These are phyloP conservation scores for Patiria pectinifera DNA, from an alignment of 53 echinoderm and acorn worm genomes.

Conservation along the genomic window DNA sequence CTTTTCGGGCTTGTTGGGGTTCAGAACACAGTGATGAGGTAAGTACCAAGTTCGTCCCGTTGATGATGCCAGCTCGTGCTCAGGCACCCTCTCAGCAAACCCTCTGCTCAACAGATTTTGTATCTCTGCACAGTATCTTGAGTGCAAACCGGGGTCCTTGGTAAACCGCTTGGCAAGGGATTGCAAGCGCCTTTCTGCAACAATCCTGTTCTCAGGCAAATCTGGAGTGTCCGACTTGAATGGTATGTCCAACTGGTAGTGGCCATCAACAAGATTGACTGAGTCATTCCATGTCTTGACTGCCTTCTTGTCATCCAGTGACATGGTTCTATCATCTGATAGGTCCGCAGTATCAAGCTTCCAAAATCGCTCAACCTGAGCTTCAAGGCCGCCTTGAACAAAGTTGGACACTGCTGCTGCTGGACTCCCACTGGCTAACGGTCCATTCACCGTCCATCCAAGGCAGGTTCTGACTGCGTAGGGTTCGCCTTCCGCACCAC, in stretches of 20 bases:
- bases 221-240: slow-evolving; percentile 29
- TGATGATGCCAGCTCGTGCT: not conserved
- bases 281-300: slow-evolving; percentile 63
- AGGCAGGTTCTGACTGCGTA: slow-evolving; percentile 65
- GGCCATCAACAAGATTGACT: slow-evolving; percentile 44
- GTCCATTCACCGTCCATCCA: slow-evolving; percentile 71
- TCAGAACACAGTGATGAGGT: slow-evolving; percentile 70
- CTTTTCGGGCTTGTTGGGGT: slow-evolving; percentile 61
- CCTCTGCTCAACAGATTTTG: not conserved
- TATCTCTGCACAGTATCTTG: slow-evolving; percentile 39
- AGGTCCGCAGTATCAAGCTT: slow-evolving; percentile 66
- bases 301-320: slow-evolving; percentile 67
- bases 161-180: slow-evolving; percentile 50
- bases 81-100: not conserved
- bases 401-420: slow-evolving; percentile 8
- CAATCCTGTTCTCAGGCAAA: slow-evolving; percentile 54
- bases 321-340: slow-evolving; percentile 56
- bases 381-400: slow-evolving; percentile 19
- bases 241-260: slow-evolving; percentile 71
- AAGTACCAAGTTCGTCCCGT: slow-evolving; percentile 53
- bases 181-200: slow-evolving; percentile 63
- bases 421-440: not conserved
- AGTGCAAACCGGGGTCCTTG: slow-evolving; percentile 53
- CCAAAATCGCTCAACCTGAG: slow-evolving; percentile 69
- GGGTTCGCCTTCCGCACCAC: slow-evolving; percentile 41